These are phyloP conservation scores for Endotricha flammealis DNA, from an alignment of 2,888 invertebrate genomes.

Conservation along the genomic window DNA sequence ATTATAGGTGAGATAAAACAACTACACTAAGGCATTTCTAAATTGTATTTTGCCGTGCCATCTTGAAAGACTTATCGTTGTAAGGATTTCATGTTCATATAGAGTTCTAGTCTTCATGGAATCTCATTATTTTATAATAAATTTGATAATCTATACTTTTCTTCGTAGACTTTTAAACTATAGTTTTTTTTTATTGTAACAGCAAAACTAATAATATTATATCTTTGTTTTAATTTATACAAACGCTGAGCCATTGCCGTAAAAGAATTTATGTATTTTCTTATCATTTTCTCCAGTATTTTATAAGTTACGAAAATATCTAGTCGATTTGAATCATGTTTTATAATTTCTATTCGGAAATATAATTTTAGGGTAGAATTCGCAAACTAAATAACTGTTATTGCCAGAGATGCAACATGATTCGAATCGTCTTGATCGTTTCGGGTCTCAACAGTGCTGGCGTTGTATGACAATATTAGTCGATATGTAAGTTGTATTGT, in stretches of 20 bases:
- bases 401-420: conserved; percentile 12
- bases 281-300: conserved; percentile 21
- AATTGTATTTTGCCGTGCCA: conserved; percentile 70
- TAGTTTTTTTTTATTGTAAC: conserved; percentile 46
- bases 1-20: conserved; percentile 53
- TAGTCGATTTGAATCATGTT: conserved; percentile 27
- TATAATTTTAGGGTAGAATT: no score
- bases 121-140: conserved; percentile 70
- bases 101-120: conserved; percentile 76
- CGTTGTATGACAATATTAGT: conserved; percentile 54
- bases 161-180: conserved; percentile 45
- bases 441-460: conserved; percentile 39
- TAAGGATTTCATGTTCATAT: conserved; percentile 77
- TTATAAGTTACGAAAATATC: conserved; percentile 25
- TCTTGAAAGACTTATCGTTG: conserved; percentile 76
- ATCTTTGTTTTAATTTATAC: conserved; percentile 27
- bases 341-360: background rate
- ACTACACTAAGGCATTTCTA: conserved; percentile 67
- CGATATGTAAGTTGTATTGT: conserved; percentile 67
- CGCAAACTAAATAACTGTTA: no score
- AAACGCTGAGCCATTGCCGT: conserved; percentile 47
- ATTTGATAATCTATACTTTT: conserved; percentile 54
- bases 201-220: conserved; percentile 30
- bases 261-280: conserved; percentile 12
- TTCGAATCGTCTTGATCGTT: conserved; percentile 5